These are phyloP conservation scores for Pristionchus fissidentatus DNA, from an alignment of 2,888 invertebrate genomes.

Conservation along the genomic window DNA sequence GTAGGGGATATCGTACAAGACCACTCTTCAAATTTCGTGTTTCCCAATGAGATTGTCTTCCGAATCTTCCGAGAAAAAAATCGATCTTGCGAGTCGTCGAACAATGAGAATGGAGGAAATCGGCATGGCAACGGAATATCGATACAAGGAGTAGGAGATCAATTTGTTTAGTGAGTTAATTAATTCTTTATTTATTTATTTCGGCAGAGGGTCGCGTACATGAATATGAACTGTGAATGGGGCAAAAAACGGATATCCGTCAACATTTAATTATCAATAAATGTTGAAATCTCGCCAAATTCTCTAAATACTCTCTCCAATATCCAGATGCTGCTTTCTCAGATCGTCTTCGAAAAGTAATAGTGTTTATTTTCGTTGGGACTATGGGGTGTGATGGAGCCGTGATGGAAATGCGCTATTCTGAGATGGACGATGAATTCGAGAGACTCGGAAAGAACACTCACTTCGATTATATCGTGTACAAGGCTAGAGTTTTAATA, in stretches of 20 bases:
- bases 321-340: no score
- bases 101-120: neutral
- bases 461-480: neutral
- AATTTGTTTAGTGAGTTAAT: neutral
- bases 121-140: neutral
- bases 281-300: no score
- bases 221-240: no score
- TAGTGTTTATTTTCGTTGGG: no score
- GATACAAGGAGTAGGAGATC: neutral
- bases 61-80: neutral
- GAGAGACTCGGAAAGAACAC: slow-evolving; percentile 2
- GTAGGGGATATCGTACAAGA: no score
- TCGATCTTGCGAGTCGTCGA: slow-evolving; percentile 7
- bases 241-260: no score
- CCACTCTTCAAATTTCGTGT: no score
- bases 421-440: slow-evolving; percentile 16
- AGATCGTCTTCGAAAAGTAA: no score
- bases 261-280: no score
- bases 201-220: neutral
- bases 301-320: no score
- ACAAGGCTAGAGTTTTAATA: no score
- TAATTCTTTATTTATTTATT: no score
- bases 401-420: neutral
- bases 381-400: neutral
- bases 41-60: neutral